Evolutionary conservation across 2,113 vertebrate species (phyloP).

Genomic region (Actinemys pallida): DNA sequence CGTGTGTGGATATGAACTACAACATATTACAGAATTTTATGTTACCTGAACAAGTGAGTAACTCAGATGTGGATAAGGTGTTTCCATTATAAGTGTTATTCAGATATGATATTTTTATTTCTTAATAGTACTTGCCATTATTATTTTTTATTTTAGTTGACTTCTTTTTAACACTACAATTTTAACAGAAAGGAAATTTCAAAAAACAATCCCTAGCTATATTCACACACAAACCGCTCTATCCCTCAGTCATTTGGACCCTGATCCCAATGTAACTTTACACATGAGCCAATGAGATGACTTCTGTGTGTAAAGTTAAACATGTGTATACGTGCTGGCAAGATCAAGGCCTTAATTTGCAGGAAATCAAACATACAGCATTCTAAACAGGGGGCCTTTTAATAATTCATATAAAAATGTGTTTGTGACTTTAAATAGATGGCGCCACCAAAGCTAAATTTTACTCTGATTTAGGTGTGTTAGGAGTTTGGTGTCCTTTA

Average conservation of each 20-base stretch:
- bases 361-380: slow-evolving; percentile 22
- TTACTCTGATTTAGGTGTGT: not conserved
- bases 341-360: not conserved
- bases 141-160: slow-evolving; percentile 33
- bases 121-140: not conserved
- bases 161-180: slow-evolving; percentile 3
- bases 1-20: not conserved
- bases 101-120: not conserved
- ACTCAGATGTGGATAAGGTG: not conserved
- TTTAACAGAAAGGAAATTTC: slow-evolving; percentile 16
- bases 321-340: not conserved
- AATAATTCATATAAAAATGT: not conserved
- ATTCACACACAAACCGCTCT: slow-evolving; percentile 42
- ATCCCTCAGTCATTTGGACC: slow-evolving; percentile 54
- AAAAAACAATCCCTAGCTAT: slow-evolving; percentile 32
- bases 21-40: not conserved
- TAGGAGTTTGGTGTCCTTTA: not conserved
- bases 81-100: not conserved
- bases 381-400: not conserved
- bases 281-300: slow-evolving; percentile 38
- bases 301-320: slow-evolving; percentile 38
- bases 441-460: not conserved
- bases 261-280: slow-evolving; percentile 42
- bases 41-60: not conserved
- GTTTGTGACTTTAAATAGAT: not conserved